phyloP scores from a whole-genome alignment of 2,888 invertebrate species.

The Frankliniella fusca region DNA sequence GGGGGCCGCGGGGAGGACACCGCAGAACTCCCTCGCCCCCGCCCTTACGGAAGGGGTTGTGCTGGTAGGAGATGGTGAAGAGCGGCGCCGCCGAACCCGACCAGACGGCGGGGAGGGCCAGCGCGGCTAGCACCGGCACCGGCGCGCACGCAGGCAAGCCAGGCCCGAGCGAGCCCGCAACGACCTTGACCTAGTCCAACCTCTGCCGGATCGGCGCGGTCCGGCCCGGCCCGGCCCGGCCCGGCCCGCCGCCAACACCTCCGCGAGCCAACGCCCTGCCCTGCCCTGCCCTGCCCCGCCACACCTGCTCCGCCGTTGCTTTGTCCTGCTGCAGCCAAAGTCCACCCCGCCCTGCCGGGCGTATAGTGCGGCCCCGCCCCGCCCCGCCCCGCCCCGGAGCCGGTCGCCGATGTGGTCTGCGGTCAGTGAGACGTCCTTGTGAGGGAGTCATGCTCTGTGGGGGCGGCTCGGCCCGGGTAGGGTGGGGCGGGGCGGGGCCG shows the following conservation, averaged over 20 bases:
- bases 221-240: not conserved
- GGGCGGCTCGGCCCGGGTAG: not conserved
- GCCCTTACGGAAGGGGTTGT: not conserved
- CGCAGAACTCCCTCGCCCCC: not conserved
- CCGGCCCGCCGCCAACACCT: not conserved
- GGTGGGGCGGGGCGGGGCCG: not conserved
- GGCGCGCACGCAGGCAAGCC: not conserved
- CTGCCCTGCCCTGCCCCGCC: not conserved
- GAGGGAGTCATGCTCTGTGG: conserved; percentile 1
- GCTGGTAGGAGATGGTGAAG: no score
- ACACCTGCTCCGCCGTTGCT: conserved; percentile 8
- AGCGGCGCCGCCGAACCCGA: not conserved
- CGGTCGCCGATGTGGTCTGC: conserved; percentile 20
- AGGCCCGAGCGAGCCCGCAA: not conserved
- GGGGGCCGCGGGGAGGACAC: not conserved
- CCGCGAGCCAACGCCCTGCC: conserved; percentile 7
- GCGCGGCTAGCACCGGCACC: not conserved
- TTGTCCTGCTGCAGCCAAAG: not conserved
- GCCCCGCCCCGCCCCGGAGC: not conserved
- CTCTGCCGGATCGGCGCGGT: not conserved
- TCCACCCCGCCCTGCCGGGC: not conserved
- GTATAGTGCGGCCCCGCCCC: not conserved
- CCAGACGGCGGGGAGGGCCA: not conserved
- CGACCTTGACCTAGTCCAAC: conserved; percentile 24
- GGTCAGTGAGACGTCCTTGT: conserved; percentile 15